Base-by-base conservation (phyloP, 2,113 vertebrate genomes). In the Entomyzon cyanotis region DNA sequence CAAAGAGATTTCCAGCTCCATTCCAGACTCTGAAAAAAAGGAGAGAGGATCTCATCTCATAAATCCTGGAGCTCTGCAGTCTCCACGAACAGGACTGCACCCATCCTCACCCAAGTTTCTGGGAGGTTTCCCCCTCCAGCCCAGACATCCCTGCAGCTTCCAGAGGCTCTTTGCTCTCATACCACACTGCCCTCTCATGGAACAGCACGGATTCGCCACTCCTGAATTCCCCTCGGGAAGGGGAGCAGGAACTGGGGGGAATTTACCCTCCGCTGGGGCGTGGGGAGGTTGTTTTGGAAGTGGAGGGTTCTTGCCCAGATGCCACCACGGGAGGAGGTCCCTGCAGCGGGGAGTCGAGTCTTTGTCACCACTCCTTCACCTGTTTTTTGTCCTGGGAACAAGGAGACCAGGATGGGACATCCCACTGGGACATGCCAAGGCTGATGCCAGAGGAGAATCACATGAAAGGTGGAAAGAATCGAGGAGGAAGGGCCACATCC, bases 151-250 rank as follows among this genome's bases (percentile, higher is more conserved):
- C 74, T 3, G 18, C 16, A 1, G 62, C 4, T 7, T 11, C 4
- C 81, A 1, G 65, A 4, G 56, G 11, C 30, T 60, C 24, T 80
- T 12, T 81, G 91, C 67, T 55, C 49, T 55, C 95, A 62, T 88
- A 13, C 94, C 1, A 95, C 81, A 95, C 87, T 93, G 95, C 96
- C 94, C 94, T 93, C 94, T 96, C 11, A 96, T 95, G 94, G 94
- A 95, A 7, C 70, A 77, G 70, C 91, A 31, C 11, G 39, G 93
- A 33, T 18, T 35, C n/a, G 37, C 69, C 90, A 7, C 3, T 63
- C 58, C 81, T 2, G 1, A 19, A 12, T 24, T 78, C 49, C 50
- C 56, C 59, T 19, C 44, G 5, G 52, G 23, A 11, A 52, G 7
- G 41, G 42, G 53, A 24, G 59, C 3, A 18, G 82, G 31, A 35